Evolutionary conservation across 2,888 invertebrate species (phyloP).

Genomic region (Aphidoletes aphidimyza): DNA sequence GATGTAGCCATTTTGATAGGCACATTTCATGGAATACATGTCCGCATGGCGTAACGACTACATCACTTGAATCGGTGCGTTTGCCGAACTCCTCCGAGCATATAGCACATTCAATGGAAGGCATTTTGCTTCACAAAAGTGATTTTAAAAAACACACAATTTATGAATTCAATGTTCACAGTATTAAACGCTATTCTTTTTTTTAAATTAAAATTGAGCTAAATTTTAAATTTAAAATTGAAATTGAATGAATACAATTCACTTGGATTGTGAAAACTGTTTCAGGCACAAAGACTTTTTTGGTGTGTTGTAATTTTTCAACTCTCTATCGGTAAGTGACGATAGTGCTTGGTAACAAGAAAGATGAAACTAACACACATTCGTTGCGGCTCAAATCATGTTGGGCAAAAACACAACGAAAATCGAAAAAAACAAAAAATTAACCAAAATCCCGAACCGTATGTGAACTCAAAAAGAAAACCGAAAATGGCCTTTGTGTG

Average conservation of each 20-base stretch:
- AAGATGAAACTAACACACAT: background rate
- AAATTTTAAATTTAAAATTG: background rate
- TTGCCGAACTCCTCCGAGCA: constrained; percentile 39
- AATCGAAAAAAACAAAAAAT: background rate
- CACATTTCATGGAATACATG: constrained; percentile 23
- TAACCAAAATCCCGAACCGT: background rate
- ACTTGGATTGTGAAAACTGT: background rate
- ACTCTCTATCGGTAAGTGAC: background rate
- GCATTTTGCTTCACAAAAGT: background rate
- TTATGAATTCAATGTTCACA: too few relatives aligned
- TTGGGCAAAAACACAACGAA: background rate
- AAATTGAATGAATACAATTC: too few relatives aligned
- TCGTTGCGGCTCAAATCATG: background rate
- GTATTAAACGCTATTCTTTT: background rate
- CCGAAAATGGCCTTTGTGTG: constrained; percentile 13
- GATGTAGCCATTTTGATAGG: constrained; percentile 44
- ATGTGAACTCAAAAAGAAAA: background rate
- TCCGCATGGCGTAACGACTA: constrained; percentile 24
- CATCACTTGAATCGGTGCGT: background rate
- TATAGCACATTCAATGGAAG: background rate
- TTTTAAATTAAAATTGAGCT: background rate
- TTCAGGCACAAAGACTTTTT: background rate
- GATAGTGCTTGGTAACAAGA: background rate
- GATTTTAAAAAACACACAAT: background rate
- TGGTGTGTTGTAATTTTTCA: background rate